Conservation (phyloP, 2,113 vertebrate species). For the Jaculus jaculus region DNA sequence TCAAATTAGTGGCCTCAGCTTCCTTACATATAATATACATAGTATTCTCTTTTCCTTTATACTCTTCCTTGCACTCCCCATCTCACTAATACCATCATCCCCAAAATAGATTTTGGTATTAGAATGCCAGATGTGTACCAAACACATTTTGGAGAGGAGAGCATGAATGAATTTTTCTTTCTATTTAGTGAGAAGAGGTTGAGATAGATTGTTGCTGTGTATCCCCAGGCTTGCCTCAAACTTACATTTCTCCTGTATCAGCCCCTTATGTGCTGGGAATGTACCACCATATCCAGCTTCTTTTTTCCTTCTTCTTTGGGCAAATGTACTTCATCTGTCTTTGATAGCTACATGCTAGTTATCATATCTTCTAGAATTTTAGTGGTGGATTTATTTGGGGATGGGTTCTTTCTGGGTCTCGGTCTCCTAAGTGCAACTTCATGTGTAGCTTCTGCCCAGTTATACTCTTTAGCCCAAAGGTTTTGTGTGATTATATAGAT, state of each 20-base stretch:
- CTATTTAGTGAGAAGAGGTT: background rate
- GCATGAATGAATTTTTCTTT: background rate
- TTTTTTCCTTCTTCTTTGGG: background rate
- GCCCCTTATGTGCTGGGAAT: background rate
- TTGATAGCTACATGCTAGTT: slow-evolving; percentile 15
- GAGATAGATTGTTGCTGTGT: background rate
- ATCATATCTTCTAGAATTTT: background rate
- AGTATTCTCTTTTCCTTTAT: background rate
- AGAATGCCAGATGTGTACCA: slow-evolving; percentile 1
- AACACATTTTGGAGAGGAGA: slow-evolving; percentile 28
- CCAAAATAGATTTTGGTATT: slow-evolving; percentile 29
- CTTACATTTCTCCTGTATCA: background rate
- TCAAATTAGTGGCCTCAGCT: background rate
- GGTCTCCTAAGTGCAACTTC: background rate
- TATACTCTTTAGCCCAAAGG: background rate
- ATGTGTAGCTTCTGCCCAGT: background rate
- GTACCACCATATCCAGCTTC: background rate
- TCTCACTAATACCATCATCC: background rate
- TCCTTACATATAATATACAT: background rate
- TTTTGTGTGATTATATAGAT: background rate
- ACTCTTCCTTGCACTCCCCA: background rate
- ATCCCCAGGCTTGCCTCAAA: background rate
- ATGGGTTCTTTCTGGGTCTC: slow-evolving; percentile 16
- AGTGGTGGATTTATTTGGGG: slow-evolving; percentile 4
- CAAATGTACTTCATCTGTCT: slow-evolving; percentile 39